These are phyloP conservation scores for Ariolimax columbianus DNA, from an alignment of 2,888 invertebrate genomes.

Conservation along the genomic window DNA sequence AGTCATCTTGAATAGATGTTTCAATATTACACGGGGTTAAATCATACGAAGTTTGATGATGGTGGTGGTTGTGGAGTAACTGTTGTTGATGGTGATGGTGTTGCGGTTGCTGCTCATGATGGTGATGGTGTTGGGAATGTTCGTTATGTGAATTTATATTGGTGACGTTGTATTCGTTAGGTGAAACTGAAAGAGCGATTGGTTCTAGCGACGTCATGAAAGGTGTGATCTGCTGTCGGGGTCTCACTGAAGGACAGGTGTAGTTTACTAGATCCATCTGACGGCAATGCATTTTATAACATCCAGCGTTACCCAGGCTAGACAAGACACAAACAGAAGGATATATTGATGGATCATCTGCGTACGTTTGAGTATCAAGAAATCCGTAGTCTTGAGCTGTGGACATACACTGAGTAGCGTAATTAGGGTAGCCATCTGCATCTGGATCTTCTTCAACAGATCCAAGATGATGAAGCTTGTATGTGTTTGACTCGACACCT, in stretches of 20 bases:
- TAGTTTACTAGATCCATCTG: conserved; percentile 21
- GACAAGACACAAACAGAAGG: conserved; percentile 10
- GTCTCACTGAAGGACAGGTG: neutral
- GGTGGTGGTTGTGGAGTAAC: neutral
- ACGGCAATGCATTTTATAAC: conserved; percentile 38
- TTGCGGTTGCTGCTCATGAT: neutral
- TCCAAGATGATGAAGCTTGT: conserved; percentile 18
- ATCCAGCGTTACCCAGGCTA: neutral
- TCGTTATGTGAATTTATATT: neutral
- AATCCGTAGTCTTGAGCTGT: conserved; percentile 23
- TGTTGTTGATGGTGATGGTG: conserved; percentile 14
- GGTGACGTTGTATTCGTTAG: neutral
- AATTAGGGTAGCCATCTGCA: conserved; percentile 16
- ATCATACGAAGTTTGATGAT: no score
- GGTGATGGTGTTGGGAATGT: conserved; percentile 4
- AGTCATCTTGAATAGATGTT: neutral
- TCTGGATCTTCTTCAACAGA: conserved; percentile 19
- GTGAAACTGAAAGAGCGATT: neutral
- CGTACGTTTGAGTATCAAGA: conserved; percentile 24
- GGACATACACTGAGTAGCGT: neutral
- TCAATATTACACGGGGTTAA: neutral
- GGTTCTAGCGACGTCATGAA: conserved; percentile 21
- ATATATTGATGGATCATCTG: conserved; percentile 31
- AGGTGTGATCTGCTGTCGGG: conserved; percentile 14
- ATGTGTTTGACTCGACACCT: conserved; percentile 2